Evolutionary conservation across 2,888 invertebrate species (phyloP).

Genomic region (Chrysopilus asiliformis): DNA sequence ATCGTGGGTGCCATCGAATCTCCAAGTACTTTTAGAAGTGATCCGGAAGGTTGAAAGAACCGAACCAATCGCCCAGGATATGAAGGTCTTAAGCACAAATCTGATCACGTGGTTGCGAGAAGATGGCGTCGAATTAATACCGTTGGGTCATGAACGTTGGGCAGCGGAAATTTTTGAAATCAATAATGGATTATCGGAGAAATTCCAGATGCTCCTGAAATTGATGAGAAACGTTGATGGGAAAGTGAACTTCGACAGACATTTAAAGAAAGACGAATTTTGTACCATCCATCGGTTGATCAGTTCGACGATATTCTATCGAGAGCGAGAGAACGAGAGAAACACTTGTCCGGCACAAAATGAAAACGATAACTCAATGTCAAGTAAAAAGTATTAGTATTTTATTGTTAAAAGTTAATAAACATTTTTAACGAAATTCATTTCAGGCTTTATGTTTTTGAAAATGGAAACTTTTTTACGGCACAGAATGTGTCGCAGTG

Average conservation of each 20-base stretch:
- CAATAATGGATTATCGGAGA: conserved; percentile 44
- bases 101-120: conserved; percentile 42
- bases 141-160: conserved; percentile 35
- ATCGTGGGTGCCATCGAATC: no score
- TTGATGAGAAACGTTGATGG: conserved; percentile 39
- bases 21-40: conserved; percentile 46
- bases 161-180: conserved; percentile 44
- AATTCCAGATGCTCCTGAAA: conserved; percentile 45
- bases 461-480: no score
- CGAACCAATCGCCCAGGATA: conserved; percentile 39
- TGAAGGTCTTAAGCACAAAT: conserved; percentile 42
- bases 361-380: no score
- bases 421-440: no score
- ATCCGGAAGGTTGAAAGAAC: conserved; percentile 45
- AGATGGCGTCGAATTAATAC: conserved; percentile 45
- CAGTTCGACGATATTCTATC: conserved; percentile 45
- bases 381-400: no score
- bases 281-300: conserved; percentile 44
- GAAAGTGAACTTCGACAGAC: conserved; percentile 23
- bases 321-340: conserved; percentile 46
- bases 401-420: no score
- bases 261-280: conserved; percentile 36
- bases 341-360: conserved; percentile 39
- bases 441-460: no score
- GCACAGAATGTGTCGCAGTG: conserved; percentile 36